A percentile compares a stretch with the other conserved stretches of the same genome.
Conservation (phyloP, 2,888 invertebrate species). For the Zaprionus bogoriensis region DNA sequence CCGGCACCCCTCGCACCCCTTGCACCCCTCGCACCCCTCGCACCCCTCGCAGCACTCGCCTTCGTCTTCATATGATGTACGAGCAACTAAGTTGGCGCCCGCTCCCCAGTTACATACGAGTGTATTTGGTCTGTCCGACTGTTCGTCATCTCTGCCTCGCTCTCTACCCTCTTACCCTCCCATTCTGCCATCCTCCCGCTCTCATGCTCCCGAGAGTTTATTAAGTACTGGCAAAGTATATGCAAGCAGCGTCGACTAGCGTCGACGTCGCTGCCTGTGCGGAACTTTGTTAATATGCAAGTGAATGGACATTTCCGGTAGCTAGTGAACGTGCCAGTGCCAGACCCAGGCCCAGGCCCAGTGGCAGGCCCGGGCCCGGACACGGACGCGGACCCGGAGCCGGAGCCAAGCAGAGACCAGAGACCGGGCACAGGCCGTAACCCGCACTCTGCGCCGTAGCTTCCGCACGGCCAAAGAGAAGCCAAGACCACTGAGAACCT, state of each 20-base stretch:
- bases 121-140: constrained; percentile 23
- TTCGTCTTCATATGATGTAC: constrained; percentile 53
- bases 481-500: constrained; percentile 39
- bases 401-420: constrained; percentile 2
- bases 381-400: not conserved
- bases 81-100: constrained; percentile 58
- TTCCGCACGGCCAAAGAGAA: no score
- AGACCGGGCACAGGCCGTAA: constrained; percentile 16
- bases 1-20: not conserved
- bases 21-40: not conserved
- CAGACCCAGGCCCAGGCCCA: constrained; percentile 21
- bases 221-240: constrained; percentile 73
- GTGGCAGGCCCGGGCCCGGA: constrained; percentile 1
- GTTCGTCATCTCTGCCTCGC: not conserved
- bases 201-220: constrained; percentile 71
- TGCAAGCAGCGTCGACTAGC: constrained; percentile 46
- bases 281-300: constrained; percentile 77
- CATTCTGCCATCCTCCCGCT: not conserved
- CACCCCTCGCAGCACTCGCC: not conserved
- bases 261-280: constrained; percentile 52
- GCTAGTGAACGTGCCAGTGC: constrained; percentile 64
- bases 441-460: constrained; percentile 5
- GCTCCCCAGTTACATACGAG: constrained; percentile 26
- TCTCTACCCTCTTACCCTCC: not conserved
- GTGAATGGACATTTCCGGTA: constrained; percentile 80